Evolutionary conservation across 2,113 vertebrate genomes (phyloP), one percentile per base, ranked within the genome.

Genomic region (Hippoglossus stenolepis): DNA sequence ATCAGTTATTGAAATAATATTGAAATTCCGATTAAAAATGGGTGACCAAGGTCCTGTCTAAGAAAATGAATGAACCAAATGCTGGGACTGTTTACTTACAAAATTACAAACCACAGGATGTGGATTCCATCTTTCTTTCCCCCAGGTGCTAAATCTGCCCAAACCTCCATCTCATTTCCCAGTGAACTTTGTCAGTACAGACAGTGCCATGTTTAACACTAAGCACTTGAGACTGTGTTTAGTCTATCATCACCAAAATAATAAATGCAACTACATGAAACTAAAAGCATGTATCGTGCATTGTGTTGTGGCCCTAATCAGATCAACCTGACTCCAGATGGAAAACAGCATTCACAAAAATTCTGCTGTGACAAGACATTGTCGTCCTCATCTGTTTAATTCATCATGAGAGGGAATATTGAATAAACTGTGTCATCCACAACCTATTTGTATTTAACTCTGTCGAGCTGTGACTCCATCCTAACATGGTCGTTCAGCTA

Each of bases 311-410:
- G 31, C 31, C 6, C 7, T 57, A 65, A 77, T 49, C 54, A 65
- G 56, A 66, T 60, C 13, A 51, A 24, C 63, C 3, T 82, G 80
- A 79, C 57, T 68, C 47, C 12, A 20, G 17, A 51, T 51, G 49
- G 49, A 31, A 78, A 67, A 83, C 40, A 21, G 43, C 53, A 74
- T 60, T 63, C 28, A 60, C 57, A 73, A 21, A 23, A 8, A 23
- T 4, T 23, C 9, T 24, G 45, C 51, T 67, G 73, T 11, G 23
- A 20, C 35, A 24, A 63, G 8, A 24, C 61, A 5, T 53, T 66
- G 23, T 67, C 73, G n/a, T 60, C 4, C 1, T 26, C 2, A 45
- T 74, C 6, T 38, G 43, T 21, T 21, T 18, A 13, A 2, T 65
- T 18, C 49, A 47, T 40, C 28, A 73, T 45, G 65, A 43, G 20